Evolutionary conservation across 2,797 vertebrate species (phyloP).

Genomic region (Eulemur albifrons): DNA sequence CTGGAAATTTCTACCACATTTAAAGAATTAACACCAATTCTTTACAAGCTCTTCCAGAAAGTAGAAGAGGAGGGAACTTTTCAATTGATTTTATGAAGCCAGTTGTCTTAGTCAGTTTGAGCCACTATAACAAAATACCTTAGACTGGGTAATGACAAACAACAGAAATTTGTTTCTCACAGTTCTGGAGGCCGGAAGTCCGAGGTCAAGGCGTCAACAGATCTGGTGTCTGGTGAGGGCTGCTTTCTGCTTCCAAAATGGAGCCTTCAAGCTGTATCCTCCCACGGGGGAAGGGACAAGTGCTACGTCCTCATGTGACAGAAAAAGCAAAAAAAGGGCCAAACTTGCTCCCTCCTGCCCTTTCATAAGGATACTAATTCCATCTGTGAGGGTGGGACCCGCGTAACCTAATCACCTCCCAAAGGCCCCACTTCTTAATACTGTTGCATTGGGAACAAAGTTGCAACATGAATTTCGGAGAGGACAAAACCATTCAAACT

Average conservation of each 20-base stretch:
- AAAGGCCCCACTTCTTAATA: background rate
- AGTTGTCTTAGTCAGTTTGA: background rate
- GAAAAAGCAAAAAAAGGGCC: background rate
- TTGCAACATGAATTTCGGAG: background rate
- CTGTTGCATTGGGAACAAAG: background rate
- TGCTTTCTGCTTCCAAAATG: background rate
- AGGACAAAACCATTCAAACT: background rate
- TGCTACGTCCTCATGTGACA: background rate
- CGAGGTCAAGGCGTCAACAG: background rate
- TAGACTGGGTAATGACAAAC: background rate
- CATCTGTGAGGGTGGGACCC: background rate
- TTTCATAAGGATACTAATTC: background rate
- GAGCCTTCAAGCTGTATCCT: background rate
- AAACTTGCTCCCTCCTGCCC: background rate
- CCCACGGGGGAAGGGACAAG: background rate
- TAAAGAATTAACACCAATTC: background rate
- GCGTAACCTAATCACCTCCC: background rate
- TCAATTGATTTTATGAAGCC: background rate
- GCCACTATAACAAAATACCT: background rate
- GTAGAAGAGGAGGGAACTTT: background rate
- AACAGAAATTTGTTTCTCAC: background rate
- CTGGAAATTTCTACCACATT: background rate
- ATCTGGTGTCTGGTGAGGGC: background rate
- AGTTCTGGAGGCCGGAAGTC: background rate
- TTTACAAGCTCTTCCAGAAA: background rate